A percentile compares a stretch with the other conserved stretches of the same genome.
Conservation (phyloP, 2,113 vertebrate genomes). For the Hippoglossus stenolepis region DNA sequence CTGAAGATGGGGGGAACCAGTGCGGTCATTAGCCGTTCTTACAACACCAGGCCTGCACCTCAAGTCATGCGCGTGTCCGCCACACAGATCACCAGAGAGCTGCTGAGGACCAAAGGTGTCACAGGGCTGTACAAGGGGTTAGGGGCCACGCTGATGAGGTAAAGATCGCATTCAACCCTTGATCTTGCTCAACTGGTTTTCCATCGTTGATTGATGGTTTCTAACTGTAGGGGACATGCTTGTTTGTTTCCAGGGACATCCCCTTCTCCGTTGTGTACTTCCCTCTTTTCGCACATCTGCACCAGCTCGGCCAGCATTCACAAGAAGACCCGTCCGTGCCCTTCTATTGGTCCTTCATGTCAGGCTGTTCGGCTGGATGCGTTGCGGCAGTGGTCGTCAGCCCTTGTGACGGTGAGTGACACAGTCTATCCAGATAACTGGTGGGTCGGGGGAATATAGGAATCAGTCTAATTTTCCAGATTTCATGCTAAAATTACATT, state of each 20-base stretch:
- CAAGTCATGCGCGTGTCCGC: constrained; percentile 78
- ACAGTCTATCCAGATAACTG: neutral
- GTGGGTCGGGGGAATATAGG: neutral
- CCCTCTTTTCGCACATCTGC: constrained; percentile 86
- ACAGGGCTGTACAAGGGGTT: constrained; percentile 85
- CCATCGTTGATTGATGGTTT: neutral
- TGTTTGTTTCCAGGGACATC: constrained; percentile 80
- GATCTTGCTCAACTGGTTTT: neutral
- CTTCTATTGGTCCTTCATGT: constrained; percentile 86
- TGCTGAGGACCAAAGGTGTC: constrained; percentile 83
- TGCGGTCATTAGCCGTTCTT: constrained; percentile 80
- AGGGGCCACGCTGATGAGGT: constrained; percentile 86
- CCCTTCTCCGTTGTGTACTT: constrained; percentile 88
- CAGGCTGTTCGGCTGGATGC: constrained; percentile 82
- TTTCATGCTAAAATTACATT: neutral
- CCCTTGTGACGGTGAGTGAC: constrained; percentile 85
- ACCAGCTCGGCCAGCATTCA: constrained; percentile 80
- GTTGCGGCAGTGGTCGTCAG: constrained; percentile 83
- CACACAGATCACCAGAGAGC: constrained; percentile 82
- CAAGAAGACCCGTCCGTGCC: constrained; percentile 75
- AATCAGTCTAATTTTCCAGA: neutral
- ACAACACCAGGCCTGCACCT: constrained; percentile 71
- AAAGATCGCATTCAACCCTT: neutral
- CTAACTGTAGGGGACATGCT: neutral
- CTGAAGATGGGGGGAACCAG: constrained; percentile 78